Percentiles rank a stretch among this genome's conserved stretches.
Evolutionary conservation across 2,113 vertebrate genomes (phyloP).

Genomic region (Callopanchax toddi): DNA sequence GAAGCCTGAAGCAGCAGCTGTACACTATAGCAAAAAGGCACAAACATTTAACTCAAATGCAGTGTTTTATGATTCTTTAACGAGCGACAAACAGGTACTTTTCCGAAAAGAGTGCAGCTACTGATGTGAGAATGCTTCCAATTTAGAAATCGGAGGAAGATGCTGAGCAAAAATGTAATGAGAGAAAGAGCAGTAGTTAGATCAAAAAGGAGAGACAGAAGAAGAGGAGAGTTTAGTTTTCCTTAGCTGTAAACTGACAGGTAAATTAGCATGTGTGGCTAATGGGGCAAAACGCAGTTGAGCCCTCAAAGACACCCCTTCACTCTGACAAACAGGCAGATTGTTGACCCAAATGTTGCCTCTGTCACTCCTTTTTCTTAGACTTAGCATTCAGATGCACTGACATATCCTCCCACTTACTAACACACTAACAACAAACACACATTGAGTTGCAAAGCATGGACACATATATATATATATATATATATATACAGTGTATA

Average conservation of each 20-base stretch:
- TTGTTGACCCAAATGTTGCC: constrained; percentile 51
- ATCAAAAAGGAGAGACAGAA: constrained; percentile 6
- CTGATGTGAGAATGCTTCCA: constrained; percentile 23
- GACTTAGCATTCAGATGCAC: constrained; percentile 45
- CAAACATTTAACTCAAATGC: constrained; percentile 23
- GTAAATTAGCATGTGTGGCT: constrained; percentile 66
- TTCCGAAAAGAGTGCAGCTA: constrained; percentile 16
- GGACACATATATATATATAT: not conserved
- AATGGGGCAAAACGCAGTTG: constrained; percentile 53
- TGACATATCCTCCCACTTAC: constrained; percentile 20
- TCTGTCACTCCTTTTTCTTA: constrained; percentile 44
- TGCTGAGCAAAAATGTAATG: constrained; percentile 24
- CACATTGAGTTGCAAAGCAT: constrained; percentile 1
- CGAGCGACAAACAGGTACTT: constrained; percentile 26
- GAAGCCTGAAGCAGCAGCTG: constrained; percentile 16
- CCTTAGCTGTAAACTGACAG: constrained; percentile 55
- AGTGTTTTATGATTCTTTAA: constrained; percentile 13
- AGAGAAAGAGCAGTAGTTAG: constrained; percentile 4
- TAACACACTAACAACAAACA: constrained; percentile 26
- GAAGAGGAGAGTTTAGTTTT: constrained; percentile 4
- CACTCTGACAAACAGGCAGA: constrained; percentile 56
- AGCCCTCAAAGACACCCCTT: constrained; percentile 36
- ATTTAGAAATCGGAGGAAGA: constrained; percentile 23
- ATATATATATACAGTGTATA: too few relatives aligned
- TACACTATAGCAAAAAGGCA: constrained; percentile 15